These are phyloP conservation scores for Quadroppia sp. DNA, from an alignment of 2,888 invertebrate genomes.

Conservation along the genomic window DNA sequence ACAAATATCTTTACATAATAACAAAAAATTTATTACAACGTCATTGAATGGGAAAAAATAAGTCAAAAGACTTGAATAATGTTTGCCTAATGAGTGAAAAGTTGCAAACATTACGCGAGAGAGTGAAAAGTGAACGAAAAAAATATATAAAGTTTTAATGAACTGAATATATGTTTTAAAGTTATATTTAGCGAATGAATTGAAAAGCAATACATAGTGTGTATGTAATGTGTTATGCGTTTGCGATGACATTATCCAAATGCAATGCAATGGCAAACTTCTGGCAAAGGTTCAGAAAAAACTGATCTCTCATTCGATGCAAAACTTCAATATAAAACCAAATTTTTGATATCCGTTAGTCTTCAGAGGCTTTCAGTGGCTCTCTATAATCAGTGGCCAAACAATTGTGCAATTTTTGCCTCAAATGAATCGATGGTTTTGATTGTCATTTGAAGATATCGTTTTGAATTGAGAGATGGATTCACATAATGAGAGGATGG, in stretches of 20 bases:
- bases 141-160: neutral
- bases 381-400: too few relatives aligned
- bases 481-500: conserved; percentile 8
- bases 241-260: conserved; percentile 31
- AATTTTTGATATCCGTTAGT: neutral
- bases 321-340: neutral
- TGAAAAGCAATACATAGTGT: neutral
- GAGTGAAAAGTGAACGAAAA: neutral
- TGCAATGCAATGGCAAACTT: neutral
- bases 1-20: too few relatives aligned
- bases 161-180: neutral
- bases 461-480: neutral
- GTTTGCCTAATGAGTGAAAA: too few relatives aligned
- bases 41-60: too few relatives aligned
- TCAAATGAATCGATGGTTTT: neutral
- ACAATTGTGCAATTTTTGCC: too few relatives aligned
- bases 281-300: neutral
- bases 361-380: too few relatives aligned
- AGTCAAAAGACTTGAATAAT: neutral
- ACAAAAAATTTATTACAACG: too few relatives aligned
- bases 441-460: neutral
- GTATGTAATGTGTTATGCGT: neutral
- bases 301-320: neutral
- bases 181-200: conserved; percentile 4
- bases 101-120: neutral